Base-by-base conservation (phyloP, 30 jellyfish, hydroid and myxozoan genomes). In the Aurelia sp. region DNA sequence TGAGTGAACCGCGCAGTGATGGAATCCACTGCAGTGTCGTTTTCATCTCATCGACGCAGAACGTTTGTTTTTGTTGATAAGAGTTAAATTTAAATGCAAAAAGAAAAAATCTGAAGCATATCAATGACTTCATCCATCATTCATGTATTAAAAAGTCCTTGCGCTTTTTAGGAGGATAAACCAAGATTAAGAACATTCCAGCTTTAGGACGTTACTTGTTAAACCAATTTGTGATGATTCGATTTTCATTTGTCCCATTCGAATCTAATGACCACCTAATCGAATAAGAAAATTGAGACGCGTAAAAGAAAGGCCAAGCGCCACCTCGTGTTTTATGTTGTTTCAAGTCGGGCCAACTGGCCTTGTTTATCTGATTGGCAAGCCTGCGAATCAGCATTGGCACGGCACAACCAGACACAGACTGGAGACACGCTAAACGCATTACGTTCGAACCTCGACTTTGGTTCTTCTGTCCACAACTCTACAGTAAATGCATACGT, bases 361-460 rank as follows among this genome's bases (percentile, higher is more conserved):
- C 20, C 65, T 78, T 65, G 58, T 66, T 81, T 68, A 81, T 59
- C 85, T 44, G 85, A 81, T 69, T 81, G 65, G 66, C 84, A 57
- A 81, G 84, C 58, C 84, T 69, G 71, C 62, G 33, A 53, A 68
- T 67, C 55, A 66, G 62, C 27, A 22, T 37, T 22, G 62, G 20
- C 68, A 69, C 59, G 75, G 91, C 65, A 51, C 37, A 52, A 71
- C 85, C 66, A 81, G 91, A 81, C 91, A 57, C 85, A 69, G 84
- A 81, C 78, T 67, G 91, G 91, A 81, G 91, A 81, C 91, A 68
- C 64, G 15, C 75, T 81, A 81, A 81, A 30, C 41, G 64, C 44
- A 79, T 79, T 79, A 78, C 22, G 16, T 37, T 37, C 50, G 50
- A 37, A 4, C 50, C 50, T 2, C 50, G 50, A 37, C 50, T 27